Base-by-base conservation (phyloP, 2,113 vertebrate genomes). In the Elephas maximus region DNA sequence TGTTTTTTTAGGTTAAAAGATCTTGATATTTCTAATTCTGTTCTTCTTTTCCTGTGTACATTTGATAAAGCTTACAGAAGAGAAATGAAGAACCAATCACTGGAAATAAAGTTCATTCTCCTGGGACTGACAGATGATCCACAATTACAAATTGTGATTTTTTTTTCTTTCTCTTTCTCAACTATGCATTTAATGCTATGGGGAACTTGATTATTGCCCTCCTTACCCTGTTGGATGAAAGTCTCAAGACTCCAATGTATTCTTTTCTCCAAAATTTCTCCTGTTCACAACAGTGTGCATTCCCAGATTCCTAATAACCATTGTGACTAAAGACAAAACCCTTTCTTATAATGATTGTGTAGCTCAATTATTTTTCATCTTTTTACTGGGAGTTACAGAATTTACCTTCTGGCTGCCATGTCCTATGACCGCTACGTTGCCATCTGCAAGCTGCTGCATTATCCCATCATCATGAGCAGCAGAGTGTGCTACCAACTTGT, bases 131-230 rank as follows among this genome's bases (percentile, higher is more conserved):
- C 95, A 89, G 94, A 96, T 85, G 76, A 96, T 21, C 60, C 76
- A 65, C 63, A 85, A 6, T 7, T 95, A 23, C 77, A 97, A 93
- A 82, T 81, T 73, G 67, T 88, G 8, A 69, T 96, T 80, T 98
- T 97, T 37, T 37, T 28, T 15, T 95, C 11, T 92, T 93, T 92
- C 33, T 97, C 5, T 95, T 98, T 95, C 65, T 94, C 26, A 97
- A 78, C 21, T 97, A 97, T 28, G 33, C 33, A 2, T 37, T 94
- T 28, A 97, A 88, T 8, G 11, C 97, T 15, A 67, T 60, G 17
- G 95, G 95, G 1, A 97, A 97, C 26, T 8, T 80, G 9, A 28
- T 82, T 44, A 97, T 97, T 24, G 85, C 93, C 18, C 57, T 97
- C 20, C 87, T 96, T 18, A 93, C 82, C 6, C 41, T 96, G 12